Conservation (phyloP, 2,113 vertebrate species). For the Neomonachus schauinslandi region DNA sequence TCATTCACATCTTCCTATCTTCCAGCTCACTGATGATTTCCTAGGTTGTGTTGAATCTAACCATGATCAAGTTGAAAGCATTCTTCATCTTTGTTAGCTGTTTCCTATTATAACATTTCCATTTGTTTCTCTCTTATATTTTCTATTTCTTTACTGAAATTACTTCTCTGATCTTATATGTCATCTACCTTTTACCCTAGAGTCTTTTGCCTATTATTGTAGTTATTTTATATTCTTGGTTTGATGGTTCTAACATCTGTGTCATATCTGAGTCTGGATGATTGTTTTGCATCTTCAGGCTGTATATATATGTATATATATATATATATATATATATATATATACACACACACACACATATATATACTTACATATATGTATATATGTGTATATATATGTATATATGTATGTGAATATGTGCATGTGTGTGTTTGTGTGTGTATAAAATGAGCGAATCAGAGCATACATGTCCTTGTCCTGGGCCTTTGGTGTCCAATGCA, state of each 20-base stretch:
- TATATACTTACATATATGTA: too few relatives aligned
- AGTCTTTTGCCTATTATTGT: neutral
- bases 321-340: neutral
- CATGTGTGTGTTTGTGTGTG: neutral
- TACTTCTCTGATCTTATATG: neutral
- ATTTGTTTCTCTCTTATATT: neutral
- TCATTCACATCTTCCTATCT: neutral
- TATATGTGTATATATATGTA: fast-evolving
- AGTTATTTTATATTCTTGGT: neutral
- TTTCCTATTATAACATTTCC: neutral
- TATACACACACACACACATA: too few relatives aligned
- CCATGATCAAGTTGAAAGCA: neutral
- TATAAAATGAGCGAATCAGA: neutral
- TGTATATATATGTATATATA: neutral
- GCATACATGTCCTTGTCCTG: neutral
- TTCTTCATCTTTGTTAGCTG: neutral
- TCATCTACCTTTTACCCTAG: neutral
- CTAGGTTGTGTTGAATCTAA: neutral
- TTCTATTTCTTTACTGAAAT: neutral
- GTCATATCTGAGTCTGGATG: neutral
- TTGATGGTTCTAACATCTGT: neutral
- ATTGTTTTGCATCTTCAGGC: neutral
- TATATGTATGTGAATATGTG: too few relatives aligned
- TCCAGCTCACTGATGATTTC: neutral
- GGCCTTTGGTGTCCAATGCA: neutral